Conservation (phyloP, 2,888 invertebrate species). For the Drosophila niveifrons region DNA sequence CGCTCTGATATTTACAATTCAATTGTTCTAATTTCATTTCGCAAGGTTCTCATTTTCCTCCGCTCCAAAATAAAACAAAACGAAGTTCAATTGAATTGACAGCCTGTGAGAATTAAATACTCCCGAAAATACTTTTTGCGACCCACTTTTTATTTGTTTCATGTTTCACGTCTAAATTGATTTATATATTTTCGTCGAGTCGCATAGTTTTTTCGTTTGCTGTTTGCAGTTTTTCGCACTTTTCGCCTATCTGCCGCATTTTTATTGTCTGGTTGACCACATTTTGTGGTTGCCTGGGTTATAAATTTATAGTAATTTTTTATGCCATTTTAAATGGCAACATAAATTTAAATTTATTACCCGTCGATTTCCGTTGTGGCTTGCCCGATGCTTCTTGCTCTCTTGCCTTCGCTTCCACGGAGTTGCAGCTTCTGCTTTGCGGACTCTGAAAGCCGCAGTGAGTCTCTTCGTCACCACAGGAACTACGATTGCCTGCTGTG, state of each 20-base stretch:
- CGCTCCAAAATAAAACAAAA: constrained; percentile 9
- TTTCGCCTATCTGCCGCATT: constrained; percentile 42
- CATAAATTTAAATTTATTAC: constrained; percentile 79
- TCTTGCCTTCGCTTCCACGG: neutral
- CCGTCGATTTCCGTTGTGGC: constrained; percentile 65
- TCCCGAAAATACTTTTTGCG: constrained; percentile 39
- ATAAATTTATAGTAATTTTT: constrained; percentile 78
- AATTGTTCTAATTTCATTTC: constrained; percentile 78
- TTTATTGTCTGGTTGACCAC: constrained; percentile 72
- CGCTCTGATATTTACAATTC: constrained; percentile 75
- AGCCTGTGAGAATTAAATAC: constrained; percentile 71
- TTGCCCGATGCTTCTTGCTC: constrained; percentile 24
- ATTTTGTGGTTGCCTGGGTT: constrained; percentile 68
- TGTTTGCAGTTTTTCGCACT: constrained; percentile 17
- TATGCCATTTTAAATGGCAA: constrained; percentile 70
- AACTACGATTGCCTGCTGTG: constrained; percentile 31
- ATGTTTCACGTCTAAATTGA: constrained; percentile 70
- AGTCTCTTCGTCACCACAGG: constrained; percentile 17
- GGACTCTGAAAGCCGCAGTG: constrained; percentile 15
- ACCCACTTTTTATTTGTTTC: constrained; percentile 45
- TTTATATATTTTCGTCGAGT: constrained; percentile 58
- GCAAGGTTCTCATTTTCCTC: constrained; percentile 44
- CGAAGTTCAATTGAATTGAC: constrained; percentile 75
- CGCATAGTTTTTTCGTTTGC: constrained; percentile 15
- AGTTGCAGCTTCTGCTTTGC: constrained; percentile 7